These are phyloP conservation scores for Drosophila rubida DNA, from an alignment of 2,888 invertebrate species.

Conservation along the genomic window DNA sequence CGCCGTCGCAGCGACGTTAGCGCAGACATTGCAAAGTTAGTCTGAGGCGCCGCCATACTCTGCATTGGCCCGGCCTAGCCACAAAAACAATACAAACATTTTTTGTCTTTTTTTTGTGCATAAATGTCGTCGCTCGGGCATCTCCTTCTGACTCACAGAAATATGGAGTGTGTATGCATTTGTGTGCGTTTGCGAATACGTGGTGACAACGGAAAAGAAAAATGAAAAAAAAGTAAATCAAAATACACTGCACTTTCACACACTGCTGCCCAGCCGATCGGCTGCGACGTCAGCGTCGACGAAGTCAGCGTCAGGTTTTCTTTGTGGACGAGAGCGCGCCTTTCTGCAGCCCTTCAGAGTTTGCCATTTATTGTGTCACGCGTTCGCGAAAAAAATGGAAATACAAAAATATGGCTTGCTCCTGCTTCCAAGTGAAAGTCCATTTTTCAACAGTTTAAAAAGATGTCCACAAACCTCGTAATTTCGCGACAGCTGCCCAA, in stretches of 20 bases:
- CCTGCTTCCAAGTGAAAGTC: slow-evolving; percentile 52
- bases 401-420: slow-evolving; percentile 15
- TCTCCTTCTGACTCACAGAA: slow-evolving; percentile 29
- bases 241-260: slow-evolving; percentile 59
- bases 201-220: slow-evolving; percentile 34
- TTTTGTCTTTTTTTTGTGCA: slow-evolving; percentile 31
- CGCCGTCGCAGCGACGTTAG: slow-evolving; percentile 53
- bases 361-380: slow-evolving; percentile 72
- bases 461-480: slow-evolving; percentile 36
- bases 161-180: slow-evolving; percentile 11
- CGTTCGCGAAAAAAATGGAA: slow-evolving; percentile 51
- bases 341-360: slow-evolving; percentile 27
- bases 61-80: slow-evolving; percentile 38
- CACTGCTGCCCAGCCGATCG: slow-evolving; percentile 48
- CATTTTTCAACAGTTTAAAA: slow-evolving; percentile 34
- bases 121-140: slow-evolving; percentile 42
- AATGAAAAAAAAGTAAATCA: slow-evolving; percentile 34
- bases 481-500: slow-evolving; percentile 30
- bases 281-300: slow-evolving; percentile 37
- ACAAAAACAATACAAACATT: slow-evolving; percentile 39
- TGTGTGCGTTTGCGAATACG: slow-evolving; percentile 27
- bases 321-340: slow-evolving; percentile 45
- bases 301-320: slow-evolving; percentile 34
- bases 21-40: slow-evolving; percentile 50
- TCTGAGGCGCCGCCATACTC: slow-evolving; percentile 24